Conservation (phyloP, 2,113 vertebrate genomes). For the Podarcis muralis region DNA sequence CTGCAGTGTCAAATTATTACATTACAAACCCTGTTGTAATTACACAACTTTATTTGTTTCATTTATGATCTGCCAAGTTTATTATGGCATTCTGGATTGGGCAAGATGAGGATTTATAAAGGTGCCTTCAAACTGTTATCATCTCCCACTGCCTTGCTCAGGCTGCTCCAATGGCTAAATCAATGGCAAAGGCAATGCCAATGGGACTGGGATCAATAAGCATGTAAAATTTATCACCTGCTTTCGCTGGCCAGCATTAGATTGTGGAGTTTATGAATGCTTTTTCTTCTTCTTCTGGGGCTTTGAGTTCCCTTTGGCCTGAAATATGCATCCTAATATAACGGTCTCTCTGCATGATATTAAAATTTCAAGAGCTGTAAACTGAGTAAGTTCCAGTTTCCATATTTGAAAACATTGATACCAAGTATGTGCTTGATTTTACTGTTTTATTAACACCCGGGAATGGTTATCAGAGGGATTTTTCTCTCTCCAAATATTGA, state of each 20-base stretch:
- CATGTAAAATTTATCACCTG: slow-evolving; percentile 78
- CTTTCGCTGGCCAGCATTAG: slow-evolving; percentile 78
- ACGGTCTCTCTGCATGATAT: slow-evolving; percentile 36
- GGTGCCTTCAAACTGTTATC: slow-evolving; percentile 78
- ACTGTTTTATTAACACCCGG: neutral
- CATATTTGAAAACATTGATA: neutral
- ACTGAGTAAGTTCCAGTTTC: neutral
- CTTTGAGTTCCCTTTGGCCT: slow-evolving; percentile 59
- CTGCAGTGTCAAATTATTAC: slow-evolving; percentile 59
- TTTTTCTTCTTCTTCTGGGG: slow-evolving; percentile 71
- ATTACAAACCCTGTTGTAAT: slow-evolving; percentile 72
- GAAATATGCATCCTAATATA: slow-evolving; percentile 58
- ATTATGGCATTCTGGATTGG: slow-evolving; percentile 78
- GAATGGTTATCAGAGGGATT: neutral
- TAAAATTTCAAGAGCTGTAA: neutral
- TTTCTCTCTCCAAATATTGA: neutral
- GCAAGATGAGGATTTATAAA: slow-evolving; percentile 77
- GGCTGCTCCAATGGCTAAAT: slow-evolving; percentile 80
- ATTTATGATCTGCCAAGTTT: slow-evolving; percentile 64
- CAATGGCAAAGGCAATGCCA: slow-evolving; percentile 77
- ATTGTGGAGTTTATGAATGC: slow-evolving; percentile 75
- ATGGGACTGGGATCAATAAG: slow-evolving; percentile 78
- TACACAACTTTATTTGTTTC: slow-evolving; percentile 75
- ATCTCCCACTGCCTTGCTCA: slow-evolving; percentile 60
- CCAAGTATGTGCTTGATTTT: neutral